Conservation (phyloP, 2,888 invertebrate species). For the Watsonalla binaria region DNA sequence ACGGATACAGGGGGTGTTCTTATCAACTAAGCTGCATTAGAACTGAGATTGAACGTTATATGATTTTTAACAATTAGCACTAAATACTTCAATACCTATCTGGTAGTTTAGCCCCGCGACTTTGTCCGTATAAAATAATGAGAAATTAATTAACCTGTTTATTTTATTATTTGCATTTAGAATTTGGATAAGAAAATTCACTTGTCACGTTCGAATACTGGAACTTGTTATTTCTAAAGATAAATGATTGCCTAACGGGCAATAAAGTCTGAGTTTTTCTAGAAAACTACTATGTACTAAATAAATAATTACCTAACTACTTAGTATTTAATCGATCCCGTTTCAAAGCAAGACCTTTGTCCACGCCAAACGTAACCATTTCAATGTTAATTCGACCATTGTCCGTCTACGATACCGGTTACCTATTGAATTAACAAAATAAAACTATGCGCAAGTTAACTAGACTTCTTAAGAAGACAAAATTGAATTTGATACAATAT, state of each 20-base stretch:
- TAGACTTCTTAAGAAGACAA: background rate
- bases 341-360: background rate
- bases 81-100: no score
- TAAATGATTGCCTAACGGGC: no score
- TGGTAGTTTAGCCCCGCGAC: no score
- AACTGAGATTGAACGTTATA: background rate
- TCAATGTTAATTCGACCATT: slow-evolving; percentile 25
- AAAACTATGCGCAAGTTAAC: slow-evolving; percentile 10
- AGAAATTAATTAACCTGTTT: no score
- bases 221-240: no score
- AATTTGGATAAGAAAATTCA: no score
- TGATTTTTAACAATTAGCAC: no score
- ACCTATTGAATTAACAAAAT: slow-evolving; percentile 7
- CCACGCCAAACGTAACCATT: slow-evolving; percentile 5
- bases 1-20: slow-evolving; percentile 53
- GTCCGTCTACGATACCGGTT: slow-evolving; percentile 6
- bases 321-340: slow-evolving; percentile 3
- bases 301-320: background rate
- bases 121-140: no score
- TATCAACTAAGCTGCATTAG: background rate
- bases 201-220: no score
- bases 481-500: background rate
- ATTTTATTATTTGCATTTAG: no score
- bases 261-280: no score
- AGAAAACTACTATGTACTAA: no score